These are phyloP conservation scores for Gymnocephalus cernua DNA, from an alignment of 2,113 vertebrate genomes.

Conservation along the genomic window DNA sequence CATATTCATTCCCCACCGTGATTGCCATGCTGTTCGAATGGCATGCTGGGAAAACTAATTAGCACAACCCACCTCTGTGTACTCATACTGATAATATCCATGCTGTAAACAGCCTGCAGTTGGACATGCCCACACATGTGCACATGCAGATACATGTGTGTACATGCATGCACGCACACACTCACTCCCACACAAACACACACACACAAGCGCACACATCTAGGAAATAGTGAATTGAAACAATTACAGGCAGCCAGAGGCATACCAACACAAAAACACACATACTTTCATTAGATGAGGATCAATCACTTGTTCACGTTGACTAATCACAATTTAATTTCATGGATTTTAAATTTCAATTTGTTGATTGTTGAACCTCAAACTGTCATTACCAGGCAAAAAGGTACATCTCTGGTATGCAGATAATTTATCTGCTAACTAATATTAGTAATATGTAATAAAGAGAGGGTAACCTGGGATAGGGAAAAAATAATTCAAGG, in stretches of 20 bases:
- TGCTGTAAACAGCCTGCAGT: constrained; percentile 66
- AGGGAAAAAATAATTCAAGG: not conserved
- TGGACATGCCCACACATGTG: constrained; percentile 59
- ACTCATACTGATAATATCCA: constrained; percentile 70
- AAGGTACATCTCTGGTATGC: constrained; percentile 36
- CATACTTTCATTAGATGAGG: constrained; percentile 69
- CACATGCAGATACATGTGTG: constrained; percentile 6
- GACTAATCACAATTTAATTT: constrained; percentile 78
- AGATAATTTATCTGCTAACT: constrained; percentile 59
- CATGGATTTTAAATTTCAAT: constrained; percentile 79
- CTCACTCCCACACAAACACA: not conserved
- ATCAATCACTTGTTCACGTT: constrained; percentile 75
- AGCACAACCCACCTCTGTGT: constrained; percentile 80
- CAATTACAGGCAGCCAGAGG: constrained; percentile 7
- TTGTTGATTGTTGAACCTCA: constrained; percentile 74
- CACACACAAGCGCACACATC: not conserved
- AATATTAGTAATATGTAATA: constrained; percentile 42
- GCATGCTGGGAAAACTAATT: constrained; percentile 86
- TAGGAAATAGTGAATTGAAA: constrained; percentile 27
- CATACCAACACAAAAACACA: constrained; percentile 24
- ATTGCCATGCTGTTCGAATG: constrained; percentile 77
- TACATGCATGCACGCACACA: not conserved
- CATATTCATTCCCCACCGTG: constrained; percentile 82
- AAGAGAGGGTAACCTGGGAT: constrained; percentile 9
- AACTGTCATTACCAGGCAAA: constrained; percentile 67